Percentiles rank a stretch among this genome's conserved stretches.
Evolutionary conservation across 2,888 invertebrate species (phyloP).

Genomic region (Entomobrya proxima): DNA sequence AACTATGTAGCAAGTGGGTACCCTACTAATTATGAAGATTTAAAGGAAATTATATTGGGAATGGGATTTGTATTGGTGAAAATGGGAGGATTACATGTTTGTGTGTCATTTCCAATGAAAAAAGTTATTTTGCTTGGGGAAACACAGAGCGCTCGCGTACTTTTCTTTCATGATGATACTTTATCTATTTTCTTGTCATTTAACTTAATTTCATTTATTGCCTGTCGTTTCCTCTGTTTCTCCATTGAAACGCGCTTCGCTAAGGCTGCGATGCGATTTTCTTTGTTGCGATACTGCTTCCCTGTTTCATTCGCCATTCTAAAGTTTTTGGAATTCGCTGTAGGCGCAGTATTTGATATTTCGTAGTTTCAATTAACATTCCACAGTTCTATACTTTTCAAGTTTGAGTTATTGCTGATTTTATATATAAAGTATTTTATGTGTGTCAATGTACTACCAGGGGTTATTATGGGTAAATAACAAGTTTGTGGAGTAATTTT

Average conservation of each 20-base stretch:
- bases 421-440: too few relatives aligned
- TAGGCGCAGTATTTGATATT: too few relatives aligned
- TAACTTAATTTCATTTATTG: background rate
- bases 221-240: background rate
- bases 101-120: background rate
- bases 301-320: background rate
- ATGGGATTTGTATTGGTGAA: background rate
- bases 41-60: background rate
- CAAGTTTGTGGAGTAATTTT: too few relatives aligned
- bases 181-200: slow-evolving; percentile 3
- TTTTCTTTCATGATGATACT: background rate
- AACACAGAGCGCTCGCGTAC: too few relatives aligned
- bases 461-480: too few relatives aligned
- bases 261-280: too few relatives aligned
- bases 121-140: slow-evolving; percentile 15
- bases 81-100: background rate
- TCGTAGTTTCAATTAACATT: slow-evolving; percentile 13
- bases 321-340: too few relatives aligned
- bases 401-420: background rate
- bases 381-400: background rate
- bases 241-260: too few relatives aligned
- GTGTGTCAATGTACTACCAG: too few relatives aligned
- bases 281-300: background rate
- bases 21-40: background rate
- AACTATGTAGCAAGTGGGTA: too few relatives aligned